phyloP scores from a whole-genome alignment of 2,888 invertebrate genomes.

The Ichneumoninae sp. region DNA sequence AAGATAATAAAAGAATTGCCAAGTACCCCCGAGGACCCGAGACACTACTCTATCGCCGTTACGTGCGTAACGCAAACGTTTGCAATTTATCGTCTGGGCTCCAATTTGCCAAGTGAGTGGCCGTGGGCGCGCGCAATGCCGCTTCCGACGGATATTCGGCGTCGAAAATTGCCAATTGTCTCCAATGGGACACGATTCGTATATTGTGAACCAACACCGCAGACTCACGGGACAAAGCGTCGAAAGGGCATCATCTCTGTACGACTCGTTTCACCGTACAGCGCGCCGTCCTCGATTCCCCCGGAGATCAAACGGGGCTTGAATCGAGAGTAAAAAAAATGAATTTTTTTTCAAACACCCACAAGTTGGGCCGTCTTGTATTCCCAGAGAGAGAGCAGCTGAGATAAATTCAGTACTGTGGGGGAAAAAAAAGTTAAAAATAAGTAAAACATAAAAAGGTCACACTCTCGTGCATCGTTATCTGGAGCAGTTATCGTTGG shows the following conservation, averaged over 20 bases:
- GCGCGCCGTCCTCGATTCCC: constrained; percentile 33
- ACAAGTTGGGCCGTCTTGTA: background rate
- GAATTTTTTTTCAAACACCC: no score
- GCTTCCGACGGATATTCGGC: constrained; percentile 73
- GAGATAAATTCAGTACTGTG: background rate
- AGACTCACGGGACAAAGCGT: constrained; percentile 42
- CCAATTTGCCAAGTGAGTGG: constrained; percentile 80
- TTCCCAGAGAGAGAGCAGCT: background rate
- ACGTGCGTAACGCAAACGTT: constrained; percentile 69
- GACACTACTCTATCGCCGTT: constrained; percentile 1
- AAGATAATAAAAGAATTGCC: constrained; percentile 20
- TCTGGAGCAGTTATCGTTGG: background rate
- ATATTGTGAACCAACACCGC: constrained; percentile 69
- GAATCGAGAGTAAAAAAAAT: background rate
- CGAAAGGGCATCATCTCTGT: constrained; percentile 38
- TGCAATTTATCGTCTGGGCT: constrained; percentile 82
- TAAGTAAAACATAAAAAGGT: background rate
- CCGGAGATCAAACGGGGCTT: background rate
- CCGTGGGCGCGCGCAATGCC: constrained; percentile 71
- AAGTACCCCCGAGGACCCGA: constrained; percentile 47
- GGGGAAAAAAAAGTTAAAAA: background rate
- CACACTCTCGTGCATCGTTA: background rate
- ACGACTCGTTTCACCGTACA: constrained; percentile 37
- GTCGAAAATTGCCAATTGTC: constrained; percentile 84
- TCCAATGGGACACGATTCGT: constrained; percentile 81